Conservation (phyloP, 2,113 vertebrate species). For the Prolemur simus region DNA sequence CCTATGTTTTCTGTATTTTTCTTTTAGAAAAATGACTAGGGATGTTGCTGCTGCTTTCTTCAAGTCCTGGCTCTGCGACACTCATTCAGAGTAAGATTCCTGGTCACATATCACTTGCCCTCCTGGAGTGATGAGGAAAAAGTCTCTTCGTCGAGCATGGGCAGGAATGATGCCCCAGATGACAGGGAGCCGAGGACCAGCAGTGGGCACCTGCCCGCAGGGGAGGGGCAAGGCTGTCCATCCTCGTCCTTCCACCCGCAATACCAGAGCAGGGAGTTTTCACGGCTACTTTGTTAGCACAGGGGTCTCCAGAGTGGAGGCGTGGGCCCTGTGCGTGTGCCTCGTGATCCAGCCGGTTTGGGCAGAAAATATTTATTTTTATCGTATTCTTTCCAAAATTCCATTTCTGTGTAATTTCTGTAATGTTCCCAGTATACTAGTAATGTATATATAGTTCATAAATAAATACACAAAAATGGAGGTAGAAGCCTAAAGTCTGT, state of each 20-base stretch:
- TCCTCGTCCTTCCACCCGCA: fast-evolving
- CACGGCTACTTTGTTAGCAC: too few species aligned
- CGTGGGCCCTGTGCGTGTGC: fast-evolving
- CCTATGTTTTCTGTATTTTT: background rate
- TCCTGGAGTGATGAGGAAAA: background rate
- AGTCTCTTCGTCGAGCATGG: fast-evolving
- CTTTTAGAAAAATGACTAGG: background rate
- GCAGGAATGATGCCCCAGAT: fast-evolving
- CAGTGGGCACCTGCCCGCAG: fast-evolving
- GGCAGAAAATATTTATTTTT: background rate
- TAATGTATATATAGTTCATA: background rate
- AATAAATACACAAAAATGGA: background rate
- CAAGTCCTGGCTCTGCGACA: background rate
- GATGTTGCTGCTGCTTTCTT: too few species aligned
- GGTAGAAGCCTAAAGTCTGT: background rate
- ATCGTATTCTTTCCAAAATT: background rate
- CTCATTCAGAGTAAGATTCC: too few species aligned
- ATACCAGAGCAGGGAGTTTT: background rate
- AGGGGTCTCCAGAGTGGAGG: fast-evolving
- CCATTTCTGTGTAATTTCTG: background rate
- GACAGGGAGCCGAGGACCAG: fast-evolving
- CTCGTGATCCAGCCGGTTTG: background rate
- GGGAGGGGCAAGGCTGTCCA: background rate
- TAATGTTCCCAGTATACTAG: background rate
- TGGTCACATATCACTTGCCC: background rate